These are phyloP conservation scores for Rhopalosiphum padi DNA, from an alignment of 1,140 invertebrate species.

Conservation along the genomic window DNA sequence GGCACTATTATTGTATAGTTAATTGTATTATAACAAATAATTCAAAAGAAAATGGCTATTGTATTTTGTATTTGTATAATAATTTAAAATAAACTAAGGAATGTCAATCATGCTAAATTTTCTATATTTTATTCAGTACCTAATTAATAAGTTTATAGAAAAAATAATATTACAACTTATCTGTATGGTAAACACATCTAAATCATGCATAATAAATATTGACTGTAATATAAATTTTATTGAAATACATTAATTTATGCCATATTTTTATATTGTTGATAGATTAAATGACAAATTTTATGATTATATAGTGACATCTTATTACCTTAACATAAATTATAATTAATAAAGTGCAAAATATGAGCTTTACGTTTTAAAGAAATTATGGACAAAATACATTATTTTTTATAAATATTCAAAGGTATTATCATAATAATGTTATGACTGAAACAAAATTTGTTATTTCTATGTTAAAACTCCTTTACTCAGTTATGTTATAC, in stretches of 20 bases:
- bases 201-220: background rate
- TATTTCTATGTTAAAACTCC: background rate
- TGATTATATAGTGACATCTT: background rate
- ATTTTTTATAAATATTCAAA: background rate
- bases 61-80: background rate
- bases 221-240: background rate
- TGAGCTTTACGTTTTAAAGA: background rate
- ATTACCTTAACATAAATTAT: background rate
- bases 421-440: background rate
- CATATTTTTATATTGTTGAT: background rate
- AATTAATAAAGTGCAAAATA: background rate
- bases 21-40: too few relatives aligned
- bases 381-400: background rate
- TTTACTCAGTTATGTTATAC: background rate
- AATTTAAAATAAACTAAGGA: background rate
- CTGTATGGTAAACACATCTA: background rate
- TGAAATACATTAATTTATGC: background rate
- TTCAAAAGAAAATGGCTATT: too few relatives aligned
- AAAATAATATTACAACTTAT: background rate
- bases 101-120: background rate
- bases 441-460: background rate
- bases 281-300: background rate
- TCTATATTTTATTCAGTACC: background rate
- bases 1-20: too few relatives aligned
- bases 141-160: background rate